Percentiles rank a stretch among this genome's conserved stretches.
phyloP scores from a whole-genome alignment of 2,888 invertebrate genomes.

The Rhagonycha fulva region DNA sequence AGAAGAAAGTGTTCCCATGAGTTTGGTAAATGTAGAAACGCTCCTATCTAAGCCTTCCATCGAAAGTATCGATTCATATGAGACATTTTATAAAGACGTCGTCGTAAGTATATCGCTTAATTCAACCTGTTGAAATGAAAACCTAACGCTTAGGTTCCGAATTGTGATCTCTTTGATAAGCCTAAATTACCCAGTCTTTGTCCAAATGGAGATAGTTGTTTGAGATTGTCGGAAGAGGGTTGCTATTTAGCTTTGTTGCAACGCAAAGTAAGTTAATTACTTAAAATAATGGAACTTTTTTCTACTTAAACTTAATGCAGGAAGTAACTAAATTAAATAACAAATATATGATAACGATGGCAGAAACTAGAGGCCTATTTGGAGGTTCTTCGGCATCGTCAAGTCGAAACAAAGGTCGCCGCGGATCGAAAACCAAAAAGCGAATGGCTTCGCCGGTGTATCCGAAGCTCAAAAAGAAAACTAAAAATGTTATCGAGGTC shows the following conservation, averaged over 20 bases:
- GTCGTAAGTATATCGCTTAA: constrained; percentile 25
- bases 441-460: constrained; percentile 34
- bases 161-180: constrained; percentile 72
- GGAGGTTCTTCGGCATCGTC: constrained; percentile 52
- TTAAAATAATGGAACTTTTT: background rate
- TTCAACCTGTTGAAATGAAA: background rate
- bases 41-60: constrained; percentile 6
- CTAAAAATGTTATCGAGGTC: constrained; percentile 45
- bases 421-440: constrained; percentile 50
- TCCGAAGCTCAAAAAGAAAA: constrained; percentile 39
- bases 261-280: constrained; percentile 62
- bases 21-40: constrained; percentile 4
- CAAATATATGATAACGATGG: constrained; percentile 82
- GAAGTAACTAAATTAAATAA: constrained; percentile 78
- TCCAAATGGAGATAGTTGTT: constrained; percentile 57
- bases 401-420: constrained; percentile 52
- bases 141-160: constrained; percentile 61
- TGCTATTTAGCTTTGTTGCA: constrained; percentile 70
- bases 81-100: constrained; percentile 30
- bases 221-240: constrained; percentile 59
- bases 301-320: constrained; percentile 45
- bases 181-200: constrained; percentile 64
- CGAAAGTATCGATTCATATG: constrained; percentile 10
- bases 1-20: constrained; percentile 24
- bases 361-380: constrained; percentile 79